phyloP scores from a whole-genome alignment of 2,797 vertebrate species.

The Danio aesculapii region DNA sequence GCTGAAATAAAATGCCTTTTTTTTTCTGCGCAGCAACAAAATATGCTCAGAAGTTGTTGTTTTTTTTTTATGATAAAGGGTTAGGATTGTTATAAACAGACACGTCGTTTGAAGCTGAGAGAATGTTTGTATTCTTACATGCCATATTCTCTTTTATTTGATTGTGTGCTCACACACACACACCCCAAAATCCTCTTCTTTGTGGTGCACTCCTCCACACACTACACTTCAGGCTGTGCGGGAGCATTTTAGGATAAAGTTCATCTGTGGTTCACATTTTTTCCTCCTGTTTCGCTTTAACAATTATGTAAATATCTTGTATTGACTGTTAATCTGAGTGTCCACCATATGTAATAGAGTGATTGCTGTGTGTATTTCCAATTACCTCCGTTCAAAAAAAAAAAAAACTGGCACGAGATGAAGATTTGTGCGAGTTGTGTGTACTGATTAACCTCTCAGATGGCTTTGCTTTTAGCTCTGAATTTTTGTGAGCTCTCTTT shows the following conservation, averaged over 20 bases:
- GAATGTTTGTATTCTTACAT: conserved; percentile 19
- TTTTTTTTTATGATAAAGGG: background rate
- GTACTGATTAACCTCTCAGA: conserved; percentile 14
- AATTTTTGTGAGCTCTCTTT: conserved; percentile 35
- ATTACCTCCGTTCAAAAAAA: background rate
- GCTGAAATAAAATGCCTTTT: background rate
- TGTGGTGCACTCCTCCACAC: conserved; percentile 34
- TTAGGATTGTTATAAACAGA: conserved; percentile 18
- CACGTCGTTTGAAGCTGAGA: background rate
- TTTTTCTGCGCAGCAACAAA: background rate
- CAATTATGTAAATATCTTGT: conserved; percentile 61
- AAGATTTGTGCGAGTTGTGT: conserved; percentile 8
- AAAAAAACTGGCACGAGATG: background rate
- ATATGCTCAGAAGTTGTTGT: background rate
- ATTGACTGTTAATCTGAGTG: conserved; percentile 49
- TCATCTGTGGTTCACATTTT: conserved; percentile 57
- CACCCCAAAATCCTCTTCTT: conserved; percentile 26
- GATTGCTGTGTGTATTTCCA: conserved; percentile 33
- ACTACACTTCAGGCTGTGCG: conserved; percentile 63
- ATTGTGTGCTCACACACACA: conserved; percentile 19
- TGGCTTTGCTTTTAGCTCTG: conserved; percentile 23
- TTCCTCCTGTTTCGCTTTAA: conserved; percentile 56
- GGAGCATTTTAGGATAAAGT: conserved; percentile 65
- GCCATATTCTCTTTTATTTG: conserved; percentile 31
- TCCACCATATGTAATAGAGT: conserved; percentile 55